Evolutionary conservation across 2,888 invertebrate genomes (phyloP).

Genomic region (Synanthedon tipuliformis): DNA sequence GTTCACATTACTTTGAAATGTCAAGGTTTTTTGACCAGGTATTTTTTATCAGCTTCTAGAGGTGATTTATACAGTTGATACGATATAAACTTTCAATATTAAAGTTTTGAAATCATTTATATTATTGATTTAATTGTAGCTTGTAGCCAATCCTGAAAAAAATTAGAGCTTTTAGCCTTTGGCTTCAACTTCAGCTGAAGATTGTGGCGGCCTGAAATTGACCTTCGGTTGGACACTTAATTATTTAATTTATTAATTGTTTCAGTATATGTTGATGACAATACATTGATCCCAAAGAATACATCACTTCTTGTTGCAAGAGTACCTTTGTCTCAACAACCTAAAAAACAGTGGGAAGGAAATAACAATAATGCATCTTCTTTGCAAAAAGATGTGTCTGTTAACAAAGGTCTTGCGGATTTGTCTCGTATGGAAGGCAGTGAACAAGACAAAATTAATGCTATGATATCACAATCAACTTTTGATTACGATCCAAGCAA

Average conservation of each 20-base stretch:
- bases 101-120: too few species aligned
- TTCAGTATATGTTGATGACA: slow-evolving; percentile 91
- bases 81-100: too few species aligned
- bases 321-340: slow-evolving; percentile 85
- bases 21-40: too few species aligned
- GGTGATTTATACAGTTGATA: too few species aligned
- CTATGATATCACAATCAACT: slow-evolving; percentile 97
- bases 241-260: slow-evolving; percentile 8
- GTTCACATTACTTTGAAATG: too few species aligned
- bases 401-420: slow-evolving; percentile 80
- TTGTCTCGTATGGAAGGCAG: slow-evolving; percentile 90
- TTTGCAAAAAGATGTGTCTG: slow-evolving; percentile 57
- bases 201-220: neutral
- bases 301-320: slow-evolving; percentile 95
- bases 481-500: slow-evolving; percentile 97
- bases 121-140: too few species aligned
- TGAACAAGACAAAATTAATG: slow-evolving; percentile 97
- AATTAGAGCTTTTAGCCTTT: too few species aligned
- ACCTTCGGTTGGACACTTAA: neutral
- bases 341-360: slow-evolving; percentile 82
- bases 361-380: slow-evolving; percentile 53
- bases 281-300: slow-evolving; percentile 94
- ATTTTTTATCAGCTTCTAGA: too few species aligned
- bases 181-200: too few species aligned
- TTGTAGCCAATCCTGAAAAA: too few species aligned